Evolutionary conservation across 2,888 invertebrate species (phyloP).

Genomic region (Meganola albula): DNA sequence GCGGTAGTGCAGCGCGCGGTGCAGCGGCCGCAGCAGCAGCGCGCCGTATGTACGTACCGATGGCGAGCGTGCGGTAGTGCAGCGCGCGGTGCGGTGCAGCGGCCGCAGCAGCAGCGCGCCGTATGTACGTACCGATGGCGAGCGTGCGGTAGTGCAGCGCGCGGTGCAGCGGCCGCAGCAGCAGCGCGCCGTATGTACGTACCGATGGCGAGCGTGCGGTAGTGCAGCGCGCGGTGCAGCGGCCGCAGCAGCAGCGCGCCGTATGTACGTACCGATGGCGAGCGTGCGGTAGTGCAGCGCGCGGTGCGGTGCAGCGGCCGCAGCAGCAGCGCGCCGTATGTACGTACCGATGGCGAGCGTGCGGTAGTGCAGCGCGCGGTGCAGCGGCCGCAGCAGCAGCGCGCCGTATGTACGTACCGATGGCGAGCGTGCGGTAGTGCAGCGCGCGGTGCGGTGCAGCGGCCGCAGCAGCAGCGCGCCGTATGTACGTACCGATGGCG

Average conservation of each 20-base stretch:
- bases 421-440: slow-evolving; percentile 77
- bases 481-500: slow-evolving; percentile 26
- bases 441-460: slow-evolving; percentile 89
- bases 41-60: slow-evolving; percentile 85
- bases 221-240: not conserved
- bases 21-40: slow-evolving; percentile 79
- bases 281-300: too few species aligned
- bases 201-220: not conserved
- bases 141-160: slow-evolving; percentile 77
- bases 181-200: not conserved
- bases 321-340: not conserved
- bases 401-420: slow-evolving; percentile 66
- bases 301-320: not conserved
- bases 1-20: slow-evolving; percentile 74
- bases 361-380: slow-evolving; percentile 34
- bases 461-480: slow-evolving; percentile 87
- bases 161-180: slow-evolving; percentile 85
- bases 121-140: slow-evolving; percentile 40
- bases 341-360: slow-evolving; percentile 37
- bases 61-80: slow-evolving; percentile 83
- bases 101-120: slow-evolving; percentile 89
- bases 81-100: slow-evolving; percentile 91
- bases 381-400: slow-evolving; percentile 83
- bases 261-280: too few species aligned
- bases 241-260: too few species aligned